These are phyloP conservation scores for Bombus picipes DNA, from an alignment of 1,140 invertebrate species.

Conservation along the genomic window DNA sequence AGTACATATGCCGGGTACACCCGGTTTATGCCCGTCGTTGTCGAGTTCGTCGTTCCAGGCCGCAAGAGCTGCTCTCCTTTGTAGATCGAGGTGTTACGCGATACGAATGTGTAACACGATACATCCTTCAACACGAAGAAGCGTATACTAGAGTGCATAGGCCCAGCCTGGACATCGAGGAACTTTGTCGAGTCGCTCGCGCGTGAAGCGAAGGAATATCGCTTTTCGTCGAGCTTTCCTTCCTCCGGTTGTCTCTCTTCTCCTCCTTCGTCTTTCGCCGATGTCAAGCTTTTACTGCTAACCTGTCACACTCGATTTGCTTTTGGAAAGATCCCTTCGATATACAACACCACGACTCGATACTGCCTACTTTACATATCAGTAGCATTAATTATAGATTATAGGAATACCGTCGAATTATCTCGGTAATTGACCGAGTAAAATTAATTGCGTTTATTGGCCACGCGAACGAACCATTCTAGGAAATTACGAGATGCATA, in stretches of 20 bases:
- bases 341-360: neutral
- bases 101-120: conserved; percentile 76
- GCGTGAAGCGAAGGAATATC: conserved; percentile 69
- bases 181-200: conserved; percentile 55
- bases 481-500: conserved; percentile 5
- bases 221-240: conserved; percentile 65
- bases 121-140: conserved; percentile 63
- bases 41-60: conserved; percentile 11
- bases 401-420: conserved; percentile 39
- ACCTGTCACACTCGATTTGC: neutral
- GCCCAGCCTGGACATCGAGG: conserved; percentile 47
- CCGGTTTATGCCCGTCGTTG: neutral
- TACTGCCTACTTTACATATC: conserved; percentile 21
- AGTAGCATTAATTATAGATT: conserved; percentile 17
- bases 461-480: conserved; percentile 1
- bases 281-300: neutral
- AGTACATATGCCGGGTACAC: neutral
- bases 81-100: conserved; percentile 71
- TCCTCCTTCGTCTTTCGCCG: conserved; percentile 25
- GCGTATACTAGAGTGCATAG: conserved; percentile 7
- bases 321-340: neutral
- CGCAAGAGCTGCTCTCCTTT: conserved; percentile 45
- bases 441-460: conserved; percentile 38
- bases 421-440: conserved; percentile 28
- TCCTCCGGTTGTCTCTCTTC: conserved; percentile 53